Evolutionary conservation across 2,888 invertebrate genomes (phyloP).

Genomic region (Pollenia labialis): DNA sequence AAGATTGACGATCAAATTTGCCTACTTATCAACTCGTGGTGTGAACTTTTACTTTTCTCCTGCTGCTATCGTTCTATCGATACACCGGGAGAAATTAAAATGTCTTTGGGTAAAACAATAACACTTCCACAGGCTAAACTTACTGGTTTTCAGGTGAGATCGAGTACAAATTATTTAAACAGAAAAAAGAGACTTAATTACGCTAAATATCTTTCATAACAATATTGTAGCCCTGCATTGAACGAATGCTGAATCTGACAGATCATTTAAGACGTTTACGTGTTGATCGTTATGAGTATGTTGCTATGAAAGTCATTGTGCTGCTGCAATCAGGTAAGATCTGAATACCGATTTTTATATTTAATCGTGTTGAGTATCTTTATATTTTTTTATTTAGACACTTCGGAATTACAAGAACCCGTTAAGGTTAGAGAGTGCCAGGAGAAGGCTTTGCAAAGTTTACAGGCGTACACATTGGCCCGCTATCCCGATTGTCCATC

Average conservation of each 20-base stretch:
- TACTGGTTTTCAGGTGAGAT: constrained; percentile 85
- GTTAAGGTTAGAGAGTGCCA: constrained; percentile 97
- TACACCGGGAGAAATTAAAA: constrained; percentile 94
- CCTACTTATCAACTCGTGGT: constrained; percentile 98
- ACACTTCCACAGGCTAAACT: constrained; percentile 83
- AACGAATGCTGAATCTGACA: constrained; percentile 97
- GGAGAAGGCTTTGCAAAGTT: constrained; percentile 95
- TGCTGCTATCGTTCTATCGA: constrained; percentile 97
- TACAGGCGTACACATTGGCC: constrained; percentile 94
- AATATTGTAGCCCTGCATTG: constrained; percentile 89
- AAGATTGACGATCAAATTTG: constrained; percentile 99
- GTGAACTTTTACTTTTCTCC: constrained; percentile 94
- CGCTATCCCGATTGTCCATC: constrained; percentile 97
- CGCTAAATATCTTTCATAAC: neutral
- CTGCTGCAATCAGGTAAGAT: constrained; percentile 93
- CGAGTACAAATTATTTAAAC: no score
- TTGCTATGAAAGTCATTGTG: constrained; percentile 97
- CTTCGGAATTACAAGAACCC: constrained; percentile 96
- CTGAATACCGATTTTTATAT: constrained; percentile 16
- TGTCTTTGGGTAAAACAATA: constrained; percentile 85
- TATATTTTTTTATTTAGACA: constrained; percentile 86
- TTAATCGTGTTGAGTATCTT: neutral
- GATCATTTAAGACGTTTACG: constrained; percentile 94
- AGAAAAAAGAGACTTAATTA: neutral
- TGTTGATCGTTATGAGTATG: constrained; percentile 98